A percentile compares a stretch with the other conserved stretches of the same genome.
These are phyloP conservation scores for Bambusicola thoracicus DNA, from an alignment of 2,113 vertebrate species.

Conservation along the genomic window DNA sequence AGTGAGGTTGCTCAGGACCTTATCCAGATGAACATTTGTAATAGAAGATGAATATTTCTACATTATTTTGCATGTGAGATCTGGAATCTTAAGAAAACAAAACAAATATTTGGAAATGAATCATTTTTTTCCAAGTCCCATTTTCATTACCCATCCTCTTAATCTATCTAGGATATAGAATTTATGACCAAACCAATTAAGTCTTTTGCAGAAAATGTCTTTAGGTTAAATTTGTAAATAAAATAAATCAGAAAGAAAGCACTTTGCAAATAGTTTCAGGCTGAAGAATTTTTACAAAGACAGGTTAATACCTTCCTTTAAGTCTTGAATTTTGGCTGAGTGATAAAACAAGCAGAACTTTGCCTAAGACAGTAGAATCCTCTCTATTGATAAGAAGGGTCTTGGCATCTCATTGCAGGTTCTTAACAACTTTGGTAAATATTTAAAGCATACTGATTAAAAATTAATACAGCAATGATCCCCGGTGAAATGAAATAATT, in stretches of 20 bases:
- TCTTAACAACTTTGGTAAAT: constrained; percentile 54
- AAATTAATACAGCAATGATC: constrained; percentile 49
- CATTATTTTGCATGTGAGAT: not conserved
- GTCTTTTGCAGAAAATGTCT: not conserved
- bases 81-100: not conserved
- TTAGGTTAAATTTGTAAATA: not conserved
- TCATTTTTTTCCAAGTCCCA: not conserved
- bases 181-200: not conserved
- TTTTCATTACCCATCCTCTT: not conserved
- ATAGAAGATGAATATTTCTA: not conserved
- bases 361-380: not conserved
- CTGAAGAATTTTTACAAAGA: not conserved
- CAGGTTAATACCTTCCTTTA: not conserved
- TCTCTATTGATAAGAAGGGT: not conserved
- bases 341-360: not conserved
- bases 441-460: constrained; percentile 55
- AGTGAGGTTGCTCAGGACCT: not conserved
- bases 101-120: not conserved
- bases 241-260: not conserved
- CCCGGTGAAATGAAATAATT: constrained; percentile 47
- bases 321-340: not conserved
- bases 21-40: not conserved
- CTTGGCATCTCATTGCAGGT: not conserved
- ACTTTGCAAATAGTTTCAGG: not conserved
- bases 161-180: not conserved